phyloP scores from a whole-genome alignment of 2,113 vertebrate genomes.

The Eudyptes chrysolophus region DNA sequence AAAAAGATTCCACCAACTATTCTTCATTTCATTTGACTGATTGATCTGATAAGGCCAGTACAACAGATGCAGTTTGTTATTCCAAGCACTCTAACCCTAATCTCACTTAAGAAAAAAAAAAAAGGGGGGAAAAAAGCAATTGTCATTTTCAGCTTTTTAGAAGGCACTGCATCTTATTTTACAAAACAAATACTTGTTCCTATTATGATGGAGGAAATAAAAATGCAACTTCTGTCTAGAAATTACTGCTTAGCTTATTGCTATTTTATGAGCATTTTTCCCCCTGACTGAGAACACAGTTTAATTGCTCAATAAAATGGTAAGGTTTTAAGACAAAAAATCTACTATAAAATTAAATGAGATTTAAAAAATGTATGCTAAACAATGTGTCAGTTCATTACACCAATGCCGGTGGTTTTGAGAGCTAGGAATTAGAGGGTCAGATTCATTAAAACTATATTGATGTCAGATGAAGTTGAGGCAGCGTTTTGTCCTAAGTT shows the following conservation, averaged over 20 bases:
- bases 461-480: constrained; percentile 21
- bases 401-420: constrained; percentile 8
- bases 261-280: constrained; percentile 43
- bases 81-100: background rate
- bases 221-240: constrained; percentile 52
- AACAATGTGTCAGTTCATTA: constrained; percentile 60
- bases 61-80: background rate
- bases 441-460: constrained; percentile 34
- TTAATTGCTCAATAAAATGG: constrained; percentile 76
- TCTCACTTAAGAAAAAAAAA: background rate
- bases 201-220: constrained; percentile 47
- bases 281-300: constrained; percentile 22
- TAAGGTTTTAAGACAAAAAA: constrained; percentile 52
- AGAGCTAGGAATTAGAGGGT: constrained; percentile 60
- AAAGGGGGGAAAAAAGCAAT: no score
- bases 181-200: constrained; percentile 49
- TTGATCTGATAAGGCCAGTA: background rate
- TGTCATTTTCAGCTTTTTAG: constrained; percentile 29
- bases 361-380: constrained; percentile 70
- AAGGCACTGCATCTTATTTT: constrained; percentile 39
- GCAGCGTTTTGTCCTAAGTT: constrained; percentile 1
- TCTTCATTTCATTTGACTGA: constrained; percentile 16
- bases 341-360: constrained; percentile 75
- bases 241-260: constrained; percentile 57
- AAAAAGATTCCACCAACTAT: background rate